Evolutionary conservation across 2,113 vertebrate genomes (phyloP).

Genomic region (Vanacampus margaritifer): DNA sequence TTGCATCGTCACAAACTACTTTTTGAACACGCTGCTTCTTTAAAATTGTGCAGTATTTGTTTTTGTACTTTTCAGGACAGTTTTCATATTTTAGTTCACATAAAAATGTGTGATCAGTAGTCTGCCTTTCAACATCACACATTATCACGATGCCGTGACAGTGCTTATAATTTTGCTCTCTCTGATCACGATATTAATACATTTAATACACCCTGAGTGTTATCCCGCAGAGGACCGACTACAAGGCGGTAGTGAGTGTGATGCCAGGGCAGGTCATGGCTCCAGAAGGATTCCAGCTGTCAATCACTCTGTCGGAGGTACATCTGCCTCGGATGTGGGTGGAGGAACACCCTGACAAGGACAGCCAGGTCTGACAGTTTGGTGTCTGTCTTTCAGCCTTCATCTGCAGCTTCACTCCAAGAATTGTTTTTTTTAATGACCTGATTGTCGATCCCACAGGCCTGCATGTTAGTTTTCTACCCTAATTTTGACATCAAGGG

Average conservation of each 20-base stretch:
- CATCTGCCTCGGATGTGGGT: conserved; percentile 86
- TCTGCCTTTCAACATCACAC: not conserved
- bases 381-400: not conserved
- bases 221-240: conserved; percentile 73
- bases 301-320: conserved; percentile 67
- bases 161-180: not conserved
- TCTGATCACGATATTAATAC: not conserved
- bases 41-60: not conserved
- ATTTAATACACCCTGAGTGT: not conserved
- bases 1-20: not conserved
- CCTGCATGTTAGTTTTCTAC: conserved; percentile 87
- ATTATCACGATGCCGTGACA: not conserved
- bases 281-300: conserved; percentile 74
- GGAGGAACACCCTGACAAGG: conserved; percentile 82
- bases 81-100: not conserved
- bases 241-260: conserved; percentile 78
- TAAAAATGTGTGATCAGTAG: not conserved
- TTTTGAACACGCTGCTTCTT: not conserved
- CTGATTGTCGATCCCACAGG: conserved; percentile 58
- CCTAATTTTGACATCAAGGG: conserved; percentile 66
- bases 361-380: conserved; percentile 72
- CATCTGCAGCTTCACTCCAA: not conserved
- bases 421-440: not conserved
- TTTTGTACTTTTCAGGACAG: not conserved
- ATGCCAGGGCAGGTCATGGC: conserved; percentile 70